A percentile compares a stretch with the other conserved stretches of the same genome.
Evolutionary conservation across 2,888 invertebrate genomes (phyloP).

Genomic region (Pegoplata infirma): DNA sequence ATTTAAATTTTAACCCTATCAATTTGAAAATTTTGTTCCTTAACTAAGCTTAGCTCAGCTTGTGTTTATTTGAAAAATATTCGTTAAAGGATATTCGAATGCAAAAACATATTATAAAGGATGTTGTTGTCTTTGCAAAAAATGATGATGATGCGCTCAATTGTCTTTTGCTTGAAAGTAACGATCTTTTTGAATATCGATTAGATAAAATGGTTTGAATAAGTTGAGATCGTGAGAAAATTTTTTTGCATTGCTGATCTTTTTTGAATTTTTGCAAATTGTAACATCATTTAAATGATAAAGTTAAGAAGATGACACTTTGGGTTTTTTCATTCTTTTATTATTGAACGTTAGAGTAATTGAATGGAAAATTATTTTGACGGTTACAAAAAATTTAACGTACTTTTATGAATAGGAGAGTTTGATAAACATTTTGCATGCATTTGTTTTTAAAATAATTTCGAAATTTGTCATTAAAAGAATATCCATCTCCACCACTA

Average conservation of each 20-base stretch:
- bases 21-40: background rate
- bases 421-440: too few relatives aligned
- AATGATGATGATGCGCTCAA: constrained; percentile 41
- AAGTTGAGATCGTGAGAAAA: constrained; percentile 45
- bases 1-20: constrained; percentile 69
- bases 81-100: background rate
- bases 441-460: too few relatives aligned
- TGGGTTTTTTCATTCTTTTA: too few relatives aligned
- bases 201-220: constrained; percentile 25
- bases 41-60: constrained; percentile 22
- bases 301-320: constrained; percentile 30
- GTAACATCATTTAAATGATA: constrained; percentile 19
- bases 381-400: constrained; percentile 40
- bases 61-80: constrained; percentile 32
- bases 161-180: constrained; percentile 34
- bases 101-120: constrained; percentile 41
- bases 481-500: too few relatives aligned
- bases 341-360: too few relatives aligned
- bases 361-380: background rate
- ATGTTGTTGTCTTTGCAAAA: constrained; percentile 32
- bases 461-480: too few relatives aligned
- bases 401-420: constrained; percentile 3
- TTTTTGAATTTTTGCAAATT: constrained; percentile 19
- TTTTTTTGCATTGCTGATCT: background rate
- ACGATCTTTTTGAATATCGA: constrained; percentile 58